Conservation (phyloP, 2,888 invertebrate genomes). For the Nebria salina region DNA sequence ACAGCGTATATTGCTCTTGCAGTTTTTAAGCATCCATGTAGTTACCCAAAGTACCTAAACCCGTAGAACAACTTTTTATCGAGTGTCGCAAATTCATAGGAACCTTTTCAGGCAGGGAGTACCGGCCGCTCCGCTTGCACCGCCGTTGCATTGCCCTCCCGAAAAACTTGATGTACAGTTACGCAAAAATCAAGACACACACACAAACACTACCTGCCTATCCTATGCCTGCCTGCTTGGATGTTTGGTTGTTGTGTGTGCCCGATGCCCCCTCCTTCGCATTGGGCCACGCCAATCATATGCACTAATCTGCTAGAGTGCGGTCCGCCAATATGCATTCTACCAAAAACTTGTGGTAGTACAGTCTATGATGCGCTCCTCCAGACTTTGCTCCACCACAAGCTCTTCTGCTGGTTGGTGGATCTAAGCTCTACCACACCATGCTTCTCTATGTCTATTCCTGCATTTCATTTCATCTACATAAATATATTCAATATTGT, state of each 20-base stretch:
- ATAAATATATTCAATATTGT: not conserved
- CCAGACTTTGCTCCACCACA: not conserved
- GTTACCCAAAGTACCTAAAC: slow-evolving; percentile 67
- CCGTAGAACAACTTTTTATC: slow-evolving; percentile 72
- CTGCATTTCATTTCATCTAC: not conserved
- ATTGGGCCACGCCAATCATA: slow-evolving; percentile 25
- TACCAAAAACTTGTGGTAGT: slow-evolving; percentile 3
- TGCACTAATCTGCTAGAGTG: slow-evolving; percentile 31
- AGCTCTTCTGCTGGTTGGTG: no score
- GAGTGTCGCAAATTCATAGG: slow-evolving; percentile 71
- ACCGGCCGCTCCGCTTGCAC: slow-evolving; percentile 45
- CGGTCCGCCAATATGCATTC: slow-evolving; percentile 23
- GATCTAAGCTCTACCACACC: not conserved
- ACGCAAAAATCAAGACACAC: slow-evolving; percentile 60
- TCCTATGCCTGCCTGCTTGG: slow-evolving; percentile 25
- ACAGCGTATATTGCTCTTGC: slow-evolving; percentile 58
- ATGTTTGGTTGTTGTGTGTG: slow-evolving; percentile 22
- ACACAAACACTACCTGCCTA: slow-evolving; percentile 14
- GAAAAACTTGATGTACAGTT: slow-evolving; percentile 58
- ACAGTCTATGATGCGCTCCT: not conserved
- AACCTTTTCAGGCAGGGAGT: slow-evolving; percentile 58
- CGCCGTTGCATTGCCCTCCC: slow-evolving; percentile 41
- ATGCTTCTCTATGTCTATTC: not conserved
- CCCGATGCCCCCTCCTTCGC: slow-evolving; percentile 21
- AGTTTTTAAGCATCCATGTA: slow-evolving; percentile 58